Conservation (phyloP, 2,113 vertebrate genomes). For the Pachyramphus minor region DNA sequence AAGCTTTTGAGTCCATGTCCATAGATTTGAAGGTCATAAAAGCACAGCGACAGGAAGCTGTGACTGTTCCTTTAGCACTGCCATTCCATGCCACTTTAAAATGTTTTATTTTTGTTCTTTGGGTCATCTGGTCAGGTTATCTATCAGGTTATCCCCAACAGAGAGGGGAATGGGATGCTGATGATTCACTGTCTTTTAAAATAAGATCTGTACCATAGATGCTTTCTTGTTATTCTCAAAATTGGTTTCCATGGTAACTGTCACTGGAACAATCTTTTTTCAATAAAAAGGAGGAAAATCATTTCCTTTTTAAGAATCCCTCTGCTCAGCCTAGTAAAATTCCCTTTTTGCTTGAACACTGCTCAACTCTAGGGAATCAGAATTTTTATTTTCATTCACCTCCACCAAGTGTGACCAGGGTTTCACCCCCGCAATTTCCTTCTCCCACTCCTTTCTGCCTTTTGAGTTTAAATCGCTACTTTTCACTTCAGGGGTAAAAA, state of each 20-base stretch:
- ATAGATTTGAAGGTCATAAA: background rate
- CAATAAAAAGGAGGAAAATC: slow-evolving; percentile 7
- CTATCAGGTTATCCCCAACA: too few species aligned
- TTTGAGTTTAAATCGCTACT: background rate
- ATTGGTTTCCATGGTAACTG: slow-evolving; percentile 28
- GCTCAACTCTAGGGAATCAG: background rate
- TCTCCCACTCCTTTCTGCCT: background rate
- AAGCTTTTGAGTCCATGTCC: background rate
- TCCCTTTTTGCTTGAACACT: background rate
- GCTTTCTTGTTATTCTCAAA: slow-evolving; percentile 8
- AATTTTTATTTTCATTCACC: background rate
- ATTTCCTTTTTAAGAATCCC: slow-evolving; percentile 15
- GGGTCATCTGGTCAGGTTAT: background rate
- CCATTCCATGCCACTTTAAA: background rate
- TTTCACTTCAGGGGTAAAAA: background rate
- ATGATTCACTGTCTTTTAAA: background rate
- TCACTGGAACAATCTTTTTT: background rate
- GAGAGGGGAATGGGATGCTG: background rate
- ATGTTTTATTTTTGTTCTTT: background rate
- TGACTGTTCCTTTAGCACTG: background rate
- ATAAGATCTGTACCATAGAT: background rate
- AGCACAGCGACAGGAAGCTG: background rate
- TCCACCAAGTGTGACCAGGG: background rate
- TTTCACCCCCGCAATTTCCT: background rate
- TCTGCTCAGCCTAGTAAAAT: background rate